Evolutionary conservation across 2,797 vertebrate genomes (phyloP), one percentile per base, ranked within the genome.

Genomic region (Rhodeus uyekii): DNA sequence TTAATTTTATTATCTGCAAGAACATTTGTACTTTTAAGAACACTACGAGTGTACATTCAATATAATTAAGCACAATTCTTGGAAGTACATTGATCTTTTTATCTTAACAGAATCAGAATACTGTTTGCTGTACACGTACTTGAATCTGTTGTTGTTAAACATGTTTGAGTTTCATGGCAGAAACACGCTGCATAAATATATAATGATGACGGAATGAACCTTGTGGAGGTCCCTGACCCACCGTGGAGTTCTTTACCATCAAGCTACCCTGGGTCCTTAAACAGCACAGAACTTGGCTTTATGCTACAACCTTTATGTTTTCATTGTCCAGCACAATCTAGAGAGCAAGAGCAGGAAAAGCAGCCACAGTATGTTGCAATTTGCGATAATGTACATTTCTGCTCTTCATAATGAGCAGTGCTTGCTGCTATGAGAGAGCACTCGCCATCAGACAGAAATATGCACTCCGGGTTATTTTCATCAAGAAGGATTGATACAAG

Each of bases 381-480:
- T 34, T 50, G 29, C 5, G 46, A 72, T 50, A 50, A 72, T 48
- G 9, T 6, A 72, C 13, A 13, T 46, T 50, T 72, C 27, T 60
- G 58, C 27, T 60, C 58, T 60, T 34, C 68, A 48, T 48, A 71
- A 72, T 72, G 68, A 72, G 29, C 44, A 22, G 44, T 69, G 46
- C 42, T 69, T 46, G 67, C 8, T 69, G 39, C 44, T 48, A 6
- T 72, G 14, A 50, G 1, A 32, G 19, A 50, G 44, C 44, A 71
- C 44, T 32, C 18, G 32, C 68, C 27, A 71, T 48, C 44, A 32
- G 27, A 48, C 18, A 71, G 42, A 18, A 48, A 32, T 32, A 22
- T 71, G 44, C 5, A 5, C 68, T 48, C 18, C 9, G 3, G 44
- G 27, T 71, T 71, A 46, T 71, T 48, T 71, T 48, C 27, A 50